A percentile compares a stretch with the other conserved stretches of the same genome.
Evolutionary conservation across 2,113 vertebrate genomes (phyloP).

Genomic region (Phylloscopus whistleri): DNA sequence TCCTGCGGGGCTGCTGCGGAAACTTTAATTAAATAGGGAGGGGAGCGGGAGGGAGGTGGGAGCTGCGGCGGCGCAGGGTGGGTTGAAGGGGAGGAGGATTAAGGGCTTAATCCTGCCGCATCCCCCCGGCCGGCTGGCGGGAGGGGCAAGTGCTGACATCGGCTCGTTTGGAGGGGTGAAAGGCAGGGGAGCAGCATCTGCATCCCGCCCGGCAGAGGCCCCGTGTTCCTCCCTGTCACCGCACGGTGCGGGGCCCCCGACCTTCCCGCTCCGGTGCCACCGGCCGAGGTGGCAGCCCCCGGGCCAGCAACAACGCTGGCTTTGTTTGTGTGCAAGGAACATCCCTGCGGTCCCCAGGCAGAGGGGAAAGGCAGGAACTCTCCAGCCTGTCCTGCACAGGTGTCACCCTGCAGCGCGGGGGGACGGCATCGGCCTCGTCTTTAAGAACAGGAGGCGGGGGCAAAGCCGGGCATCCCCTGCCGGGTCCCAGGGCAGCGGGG

Average conservation of each 20-base stretch:
- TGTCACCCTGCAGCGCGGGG: rapidly evolving
- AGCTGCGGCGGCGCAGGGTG: constrained; percentile 62
- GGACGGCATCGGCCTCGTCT: rapidly evolving
- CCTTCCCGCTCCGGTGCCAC: neutral
- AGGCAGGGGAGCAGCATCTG: neutral
- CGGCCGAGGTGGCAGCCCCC: neutral
- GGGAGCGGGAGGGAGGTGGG: constrained; percentile 54
- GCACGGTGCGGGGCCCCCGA: neutral
- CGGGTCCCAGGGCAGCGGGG: neutral
- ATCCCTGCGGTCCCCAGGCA: neutral
- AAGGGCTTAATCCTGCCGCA: neutral
- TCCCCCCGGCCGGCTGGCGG: neutral
- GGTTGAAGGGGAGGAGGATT: constrained; percentile 47
- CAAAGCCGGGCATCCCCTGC: neutral
- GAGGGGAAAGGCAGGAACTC: neutral
- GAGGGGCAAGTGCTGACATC: neutral
- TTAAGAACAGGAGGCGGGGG: neutral
- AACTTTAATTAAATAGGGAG: constrained; percentile 86
- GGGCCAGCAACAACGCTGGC: constrained; percentile 15
- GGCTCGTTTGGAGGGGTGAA: neutral
- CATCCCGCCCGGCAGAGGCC: neutral
- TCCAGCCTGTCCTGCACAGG: neutral
- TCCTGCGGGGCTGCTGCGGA: constrained; percentile 86
- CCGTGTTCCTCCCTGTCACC: neutral
- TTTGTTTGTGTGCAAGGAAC: neutral